These are phyloP conservation scores for Drosophila eugracilis DNA, from an alignment of 1,140 invertebrate genomes.

Conservation along the genomic window DNA sequence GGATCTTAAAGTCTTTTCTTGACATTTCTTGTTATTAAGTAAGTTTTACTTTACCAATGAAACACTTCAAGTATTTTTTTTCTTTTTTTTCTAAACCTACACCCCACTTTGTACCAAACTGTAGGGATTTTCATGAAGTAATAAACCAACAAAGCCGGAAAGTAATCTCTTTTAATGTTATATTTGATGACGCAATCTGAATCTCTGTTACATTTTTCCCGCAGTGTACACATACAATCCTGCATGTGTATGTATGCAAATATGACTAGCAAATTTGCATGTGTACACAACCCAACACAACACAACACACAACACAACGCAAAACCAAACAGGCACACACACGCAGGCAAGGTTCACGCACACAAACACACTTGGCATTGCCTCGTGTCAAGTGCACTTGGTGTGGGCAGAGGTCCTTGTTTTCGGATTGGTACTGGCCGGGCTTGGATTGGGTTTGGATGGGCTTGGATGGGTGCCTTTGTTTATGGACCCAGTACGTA, in stretches of 20 bases:
- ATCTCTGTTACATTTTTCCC: background rate
- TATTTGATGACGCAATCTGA: background rate
- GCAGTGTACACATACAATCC: constrained; percentile 9
- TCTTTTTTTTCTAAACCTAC: too few relatives aligned
- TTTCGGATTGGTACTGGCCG: constrained; percentile 12
- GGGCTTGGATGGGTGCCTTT: constrained; percentile 21
- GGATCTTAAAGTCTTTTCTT: too few relatives aligned
- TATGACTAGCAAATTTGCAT: constrained; percentile 72
- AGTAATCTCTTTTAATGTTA: too few relatives aligned
- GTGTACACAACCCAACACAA: constrained; percentile 37
- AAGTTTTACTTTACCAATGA: too few relatives aligned
- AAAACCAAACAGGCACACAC: constrained; percentile 33
- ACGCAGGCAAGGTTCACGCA: background rate
- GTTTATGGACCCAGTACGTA: constrained; percentile 60
- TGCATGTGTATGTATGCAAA: constrained; percentile 54
- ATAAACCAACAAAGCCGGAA: background rate
- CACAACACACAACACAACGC: too few relatives aligned
- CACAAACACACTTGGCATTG: constrained; percentile 1
- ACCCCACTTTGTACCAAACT: too few relatives aligned
- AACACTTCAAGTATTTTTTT: too few relatives aligned
- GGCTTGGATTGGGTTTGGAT: background rate
- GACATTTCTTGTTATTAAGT: too few relatives aligned
- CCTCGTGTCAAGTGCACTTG: constrained; percentile 64
- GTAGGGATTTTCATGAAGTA: background rate
- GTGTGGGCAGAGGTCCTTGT: constrained; percentile 35